phyloP scores from a whole-genome alignment of 2,888 invertebrate species.

The Spicauda simplicius region DNA sequence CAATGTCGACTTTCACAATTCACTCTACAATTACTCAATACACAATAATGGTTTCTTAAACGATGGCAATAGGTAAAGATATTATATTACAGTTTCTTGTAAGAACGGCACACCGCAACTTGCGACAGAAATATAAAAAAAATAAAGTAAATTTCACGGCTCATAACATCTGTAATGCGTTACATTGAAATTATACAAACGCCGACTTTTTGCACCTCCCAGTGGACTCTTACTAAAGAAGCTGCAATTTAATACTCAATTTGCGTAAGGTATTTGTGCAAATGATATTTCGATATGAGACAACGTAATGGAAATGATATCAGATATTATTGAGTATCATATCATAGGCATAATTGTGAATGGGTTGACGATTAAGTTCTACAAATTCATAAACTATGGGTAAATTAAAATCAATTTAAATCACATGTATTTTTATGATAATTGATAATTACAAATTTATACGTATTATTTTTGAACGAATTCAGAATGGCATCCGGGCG shows the following conservation, averaged over 20 bases:
- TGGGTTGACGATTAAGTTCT: no score
- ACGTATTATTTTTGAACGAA: no score
- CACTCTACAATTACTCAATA: no score
- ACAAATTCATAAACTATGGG: no score
- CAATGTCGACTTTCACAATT: no score
- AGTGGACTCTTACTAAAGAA: neutral
- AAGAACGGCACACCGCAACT: constrained; percentile 15
- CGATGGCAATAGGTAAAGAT: constrained; percentile 8
- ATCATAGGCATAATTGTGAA: no score
- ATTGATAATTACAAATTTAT: no score
- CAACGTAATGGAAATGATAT: no score
- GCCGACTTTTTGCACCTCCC: constrained; percentile 2
- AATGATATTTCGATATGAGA: neutral
- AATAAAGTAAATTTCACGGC: constrained; percentile 23
- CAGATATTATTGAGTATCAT: no score
- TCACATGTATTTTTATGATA: no score
- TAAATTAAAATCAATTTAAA: no score
- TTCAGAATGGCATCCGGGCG: no score
- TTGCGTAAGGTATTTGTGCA: neutral
- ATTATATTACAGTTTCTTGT: constrained; percentile 19
- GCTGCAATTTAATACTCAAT: neutral
- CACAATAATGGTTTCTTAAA: neutral
- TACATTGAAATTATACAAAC: constrained; percentile 10
- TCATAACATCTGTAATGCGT: constrained; percentile 21
- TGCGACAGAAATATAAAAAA: constrained; percentile 13